phyloP scores from a whole-genome alignment of 2,797 vertebrate genomes.

The Loris lydekkerianus region DNA sequence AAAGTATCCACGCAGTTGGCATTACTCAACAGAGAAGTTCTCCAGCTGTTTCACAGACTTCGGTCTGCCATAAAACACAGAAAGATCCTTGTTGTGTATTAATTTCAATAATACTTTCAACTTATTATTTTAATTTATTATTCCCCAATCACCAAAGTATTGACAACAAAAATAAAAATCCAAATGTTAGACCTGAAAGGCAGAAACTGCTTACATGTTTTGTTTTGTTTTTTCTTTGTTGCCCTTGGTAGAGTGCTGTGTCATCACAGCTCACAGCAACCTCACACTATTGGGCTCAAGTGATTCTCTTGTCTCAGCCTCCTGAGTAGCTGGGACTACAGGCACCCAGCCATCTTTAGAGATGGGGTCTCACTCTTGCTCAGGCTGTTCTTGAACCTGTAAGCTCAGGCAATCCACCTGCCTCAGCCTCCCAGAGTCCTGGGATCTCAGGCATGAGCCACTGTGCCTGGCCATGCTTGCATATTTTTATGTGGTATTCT shows the following conservation, averaged over 20 bases:
- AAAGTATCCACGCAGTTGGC: not conserved
- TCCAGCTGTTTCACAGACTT: constrained; percentile 31
- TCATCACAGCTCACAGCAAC: no score
- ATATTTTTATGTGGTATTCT: not conserved
- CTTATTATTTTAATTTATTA: not conserved
- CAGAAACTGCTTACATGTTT: not conserved
- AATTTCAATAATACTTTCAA: constrained; percentile 23
- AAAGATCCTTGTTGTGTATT: not conserved
- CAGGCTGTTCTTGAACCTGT: no score
- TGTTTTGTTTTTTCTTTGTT: no score
- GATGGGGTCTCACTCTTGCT: no score
- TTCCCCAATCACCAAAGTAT: not conserved
- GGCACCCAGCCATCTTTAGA: no score
- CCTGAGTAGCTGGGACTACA: no score
- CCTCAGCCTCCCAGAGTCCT: no score
- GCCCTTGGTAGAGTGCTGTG: no score
- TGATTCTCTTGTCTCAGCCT: no score
- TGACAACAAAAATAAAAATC: not conserved
- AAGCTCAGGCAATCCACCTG: no score
- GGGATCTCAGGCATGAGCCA: no score
- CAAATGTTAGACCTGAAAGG: not conserved
- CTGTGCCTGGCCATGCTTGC: not conserved
- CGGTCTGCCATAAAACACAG: not conserved
- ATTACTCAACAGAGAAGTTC: not conserved
- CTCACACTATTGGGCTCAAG: no score